Base-by-base conservation (phyloP, 2,113 vertebrate genomes). In the Capreolus pygargus region DNA sequence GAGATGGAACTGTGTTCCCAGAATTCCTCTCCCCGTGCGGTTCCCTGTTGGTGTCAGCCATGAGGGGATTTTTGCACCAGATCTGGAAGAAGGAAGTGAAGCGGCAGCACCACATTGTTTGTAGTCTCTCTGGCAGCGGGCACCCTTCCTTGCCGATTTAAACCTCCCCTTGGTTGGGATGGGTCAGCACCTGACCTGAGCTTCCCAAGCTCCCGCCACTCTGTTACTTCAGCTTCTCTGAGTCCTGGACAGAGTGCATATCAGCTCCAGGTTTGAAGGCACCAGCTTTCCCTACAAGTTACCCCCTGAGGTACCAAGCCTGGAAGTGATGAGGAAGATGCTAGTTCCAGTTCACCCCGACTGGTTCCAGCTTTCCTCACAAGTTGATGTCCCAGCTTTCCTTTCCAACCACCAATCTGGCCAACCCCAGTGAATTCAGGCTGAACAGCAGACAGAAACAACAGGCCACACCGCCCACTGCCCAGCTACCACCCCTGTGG, bases 401-500 rank as follows among this genome's bases (percentile, higher is more conserved):
- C 8, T 86, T 54, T 15, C 9, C 58, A 55, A 30, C 88, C 7
- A 12, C 30, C 39, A n/a, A 4, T 19, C 43, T 91, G 25, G 52
- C 43, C n/a, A 21, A 33, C 28, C 58, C 58, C 15, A 36, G n/a
- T 45, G 67, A 86, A 79, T 47, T 78, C 39, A 45, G 45, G 47
- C 36, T 86, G 6, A 0, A 79, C 11, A 64, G 12, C n/a, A 79
- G 57, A 47, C 5, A 83, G 45, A 83, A 74, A 23, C 21, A 52
- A n/a, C 52, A 58, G 33, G 52, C 13, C 11, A 15, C 21, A 43
- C 19, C 0, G 0, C 19, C 25, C 39, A 52, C 52, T 2, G 30
- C 10, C 58, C 89, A 70, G 52, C 19, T 83, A 36, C 61, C 61
- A 54, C n/a, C n/a, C 58, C 6, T 16, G 19, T 70, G n/a, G 60